phyloP scores from a whole-genome alignment of 2,888 invertebrate genomes.

The Andrena fulva region DNA sequence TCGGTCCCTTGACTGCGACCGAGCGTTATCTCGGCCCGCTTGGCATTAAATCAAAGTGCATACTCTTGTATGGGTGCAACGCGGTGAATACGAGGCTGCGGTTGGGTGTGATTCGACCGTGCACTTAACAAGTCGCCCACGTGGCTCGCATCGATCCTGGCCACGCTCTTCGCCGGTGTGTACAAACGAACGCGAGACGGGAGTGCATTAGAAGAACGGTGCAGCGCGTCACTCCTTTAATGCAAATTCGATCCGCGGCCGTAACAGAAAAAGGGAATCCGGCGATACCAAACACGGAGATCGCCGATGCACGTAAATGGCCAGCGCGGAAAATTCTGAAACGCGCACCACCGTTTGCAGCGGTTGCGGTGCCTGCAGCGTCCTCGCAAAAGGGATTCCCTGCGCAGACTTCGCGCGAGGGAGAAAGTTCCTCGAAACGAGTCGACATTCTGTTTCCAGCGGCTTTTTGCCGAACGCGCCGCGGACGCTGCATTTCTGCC shows the following conservation, averaged over 20 bases:
- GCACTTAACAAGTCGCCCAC: conserved; percentile 74
- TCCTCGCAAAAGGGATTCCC: conserved; percentile 48
- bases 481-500: background rate
- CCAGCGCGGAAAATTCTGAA: conserved; percentile 51
- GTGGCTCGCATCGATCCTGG: conserved; percentile 66
- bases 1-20: conserved; percentile 34
- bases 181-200: conserved; percentile 28
- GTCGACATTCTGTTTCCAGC: conserved; percentile 39
- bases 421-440: conserved; percentile 54
- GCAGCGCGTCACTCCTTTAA: conserved; percentile 56
- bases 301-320: conserved; percentile 54
- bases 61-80: conserved; percentile 65
- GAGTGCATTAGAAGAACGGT: conserved; percentile 54
- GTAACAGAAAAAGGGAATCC: conserved; percentile 51
- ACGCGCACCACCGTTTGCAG: conserved; percentile 19
- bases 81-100: conserved; percentile 61
- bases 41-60: conserved; percentile 68
- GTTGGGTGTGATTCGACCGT: conserved; percentile 69
- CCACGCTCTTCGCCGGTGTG: conserved; percentile 9
- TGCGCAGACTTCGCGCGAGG: conserved; percentile 5
- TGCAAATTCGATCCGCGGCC: conserved; percentile 52
- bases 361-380: background rate
- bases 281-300: conserved; percentile 57
- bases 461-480: background rate
- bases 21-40: conserved; percentile 58